Conservation (phyloP, 2,797 vertebrate species). For the Platyrinchus mystaceus region DNA sequence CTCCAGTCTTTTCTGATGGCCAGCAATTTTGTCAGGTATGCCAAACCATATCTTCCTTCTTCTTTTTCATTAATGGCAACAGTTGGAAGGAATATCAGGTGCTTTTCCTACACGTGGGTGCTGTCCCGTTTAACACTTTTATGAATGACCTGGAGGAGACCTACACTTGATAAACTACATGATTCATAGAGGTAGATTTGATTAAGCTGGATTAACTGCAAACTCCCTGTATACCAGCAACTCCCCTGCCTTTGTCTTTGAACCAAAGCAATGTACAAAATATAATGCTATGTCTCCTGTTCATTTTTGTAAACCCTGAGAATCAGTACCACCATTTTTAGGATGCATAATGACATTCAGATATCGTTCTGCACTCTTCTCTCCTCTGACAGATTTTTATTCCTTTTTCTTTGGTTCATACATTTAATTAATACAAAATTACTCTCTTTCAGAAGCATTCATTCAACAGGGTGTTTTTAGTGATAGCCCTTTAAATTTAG, state of each 20-base stretch:
- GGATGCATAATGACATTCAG: background rate
- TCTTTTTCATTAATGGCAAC: background rate
- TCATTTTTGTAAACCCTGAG: background rate
- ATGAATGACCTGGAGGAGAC: background rate
- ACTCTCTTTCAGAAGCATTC: background rate
- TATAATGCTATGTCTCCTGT: background rate
- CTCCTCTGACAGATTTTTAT: background rate
- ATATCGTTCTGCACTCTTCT: background rate
- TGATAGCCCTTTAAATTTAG: background rate
- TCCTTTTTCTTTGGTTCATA: background rate
- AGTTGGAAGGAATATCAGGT: background rate
- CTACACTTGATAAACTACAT: background rate
- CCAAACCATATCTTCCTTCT: background rate
- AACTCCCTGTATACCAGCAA: background rate
- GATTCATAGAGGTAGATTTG: background rate
- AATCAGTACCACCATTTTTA: background rate
- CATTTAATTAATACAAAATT: background rate
- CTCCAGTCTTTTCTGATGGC: background rate
- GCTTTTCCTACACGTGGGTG: background rate
- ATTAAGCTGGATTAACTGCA: background rate
- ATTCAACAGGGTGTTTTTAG: background rate
- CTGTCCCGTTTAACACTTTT: background rate
- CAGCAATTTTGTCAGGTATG: background rate
- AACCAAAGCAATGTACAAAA: background rate
- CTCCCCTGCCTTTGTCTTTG: background rate